A percentile compares a stretch with the other conserved stretches of the same genome.
These are phyloP conservation scores for silkworm (Bombyx mori) DNA, from an alignment of 1,140 invertebrate genomes.

Conservation along the genomic window ASM3026992v2 NC_085124.1:8412501-8413000, in stretches of 20 bases:
- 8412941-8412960: no score
- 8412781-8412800: no score
- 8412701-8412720: constrained; percentile 71
- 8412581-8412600: not conserved
- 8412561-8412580: not conserved
- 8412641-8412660: constrained; percentile 68
- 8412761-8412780: no score
- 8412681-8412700: constrained; percentile 66
- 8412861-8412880: no score
- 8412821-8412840: no score
- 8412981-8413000: constrained; percentile 1
- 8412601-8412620: constrained; percentile 17
- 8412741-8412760: constrained; percentile 10
- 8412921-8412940: no score
- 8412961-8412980: not conserved
- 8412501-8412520: no score
- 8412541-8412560: not conserved
- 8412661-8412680: constrained; percentile 70
- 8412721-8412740: constrained; percentile 62
- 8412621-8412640: constrained; percentile 51
- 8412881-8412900: no score
- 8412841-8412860: no score
- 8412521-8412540: no score
- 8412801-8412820: no score
- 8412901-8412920: no score